phyloP scores from a whole-genome alignment of 2,113 vertebrate species.

The Collichthys lucidus region DNA sequence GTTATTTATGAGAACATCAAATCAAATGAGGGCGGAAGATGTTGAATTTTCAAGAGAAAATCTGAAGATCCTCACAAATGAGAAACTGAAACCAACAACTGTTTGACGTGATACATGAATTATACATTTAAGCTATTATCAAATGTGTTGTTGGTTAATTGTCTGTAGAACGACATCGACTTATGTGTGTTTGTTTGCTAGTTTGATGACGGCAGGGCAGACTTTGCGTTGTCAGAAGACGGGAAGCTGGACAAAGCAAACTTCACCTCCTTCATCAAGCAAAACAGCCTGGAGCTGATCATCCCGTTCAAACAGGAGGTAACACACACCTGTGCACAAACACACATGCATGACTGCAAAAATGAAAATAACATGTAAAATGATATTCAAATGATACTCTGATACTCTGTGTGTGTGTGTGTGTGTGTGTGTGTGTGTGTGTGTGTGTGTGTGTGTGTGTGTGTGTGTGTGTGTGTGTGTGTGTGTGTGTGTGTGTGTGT shows the following conservation, averaged over 20 bases:
- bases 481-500: slow-evolving; percentile 4
- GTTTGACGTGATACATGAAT: not conserved
- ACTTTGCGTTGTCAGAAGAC: slow-evolving; percentile 80
- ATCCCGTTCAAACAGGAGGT: slow-evolving; percentile 88
- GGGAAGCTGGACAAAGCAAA: slow-evolving; percentile 79
- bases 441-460: not conserved
- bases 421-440: slow-evolving; percentile 18
- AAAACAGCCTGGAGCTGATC: slow-evolving; percentile 89
- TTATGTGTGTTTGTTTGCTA: slow-evolving; percentile 63
- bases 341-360: not conserved
- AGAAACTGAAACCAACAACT: not conserved
- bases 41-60: not conserved
- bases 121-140: not conserved
- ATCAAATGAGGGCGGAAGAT: not conserved
- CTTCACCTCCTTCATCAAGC: slow-evolving; percentile 82
- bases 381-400: not conserved
- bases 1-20: not conserved
- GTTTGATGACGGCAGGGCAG: slow-evolving; percentile 88
- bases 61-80: not conserved
- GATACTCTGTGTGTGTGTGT: slow-evolving; percentile 2
- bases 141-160: not conserved
- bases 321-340: slow-evolving; percentile 26
- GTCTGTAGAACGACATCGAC: not conserved
- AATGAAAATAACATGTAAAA: not conserved
- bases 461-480: slow-evolving; percentile 9